Conservation (phyloP, 2,113 vertebrate genomes). For the Ibidorhyncha struthersii region DNA sequence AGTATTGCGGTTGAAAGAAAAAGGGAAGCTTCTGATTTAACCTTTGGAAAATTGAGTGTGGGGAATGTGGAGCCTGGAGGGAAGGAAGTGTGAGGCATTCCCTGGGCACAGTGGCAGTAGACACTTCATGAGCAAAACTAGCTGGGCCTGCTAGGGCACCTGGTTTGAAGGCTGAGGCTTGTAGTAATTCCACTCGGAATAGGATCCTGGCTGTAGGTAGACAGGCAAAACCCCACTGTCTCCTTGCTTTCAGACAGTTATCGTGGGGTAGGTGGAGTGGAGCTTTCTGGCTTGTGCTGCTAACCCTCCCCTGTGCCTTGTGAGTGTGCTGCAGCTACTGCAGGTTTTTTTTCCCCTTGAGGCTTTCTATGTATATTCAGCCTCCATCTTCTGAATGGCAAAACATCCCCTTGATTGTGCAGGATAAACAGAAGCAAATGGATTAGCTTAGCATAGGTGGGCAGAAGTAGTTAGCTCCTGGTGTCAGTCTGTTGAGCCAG, state of each 20-base stretch:
- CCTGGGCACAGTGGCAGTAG: not conserved
- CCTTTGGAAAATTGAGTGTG: not conserved
- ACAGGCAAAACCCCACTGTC: not conserved
- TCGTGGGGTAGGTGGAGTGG: accelerated
- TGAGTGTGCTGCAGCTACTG: not conserved
- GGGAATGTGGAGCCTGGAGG: not conserved
- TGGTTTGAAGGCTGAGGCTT: not conserved
- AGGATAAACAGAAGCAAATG: not conserved
- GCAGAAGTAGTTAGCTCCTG: not conserved
- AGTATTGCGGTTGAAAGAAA: not conserved
- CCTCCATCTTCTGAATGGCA: not conserved
- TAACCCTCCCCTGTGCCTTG: not conserved
- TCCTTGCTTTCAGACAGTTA: not conserved
- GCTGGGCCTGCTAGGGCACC: not conserved
- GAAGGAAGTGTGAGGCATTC: not conserved
- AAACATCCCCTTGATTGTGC: not conserved
- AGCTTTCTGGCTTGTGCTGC: not conserved
- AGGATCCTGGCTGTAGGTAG: not conserved
- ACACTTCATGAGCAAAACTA: not conserved
- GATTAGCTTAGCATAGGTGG: not conserved
- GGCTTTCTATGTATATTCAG: not conserved
- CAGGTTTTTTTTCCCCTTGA: not conserved
- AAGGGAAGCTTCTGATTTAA: not conserved
- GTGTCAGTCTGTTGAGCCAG: not conserved
- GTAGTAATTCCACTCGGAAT: accelerated